phyloP scores from a whole-genome alignment of 2,113 vertebrate species.

The Eubucco bourcierii region DNA sequence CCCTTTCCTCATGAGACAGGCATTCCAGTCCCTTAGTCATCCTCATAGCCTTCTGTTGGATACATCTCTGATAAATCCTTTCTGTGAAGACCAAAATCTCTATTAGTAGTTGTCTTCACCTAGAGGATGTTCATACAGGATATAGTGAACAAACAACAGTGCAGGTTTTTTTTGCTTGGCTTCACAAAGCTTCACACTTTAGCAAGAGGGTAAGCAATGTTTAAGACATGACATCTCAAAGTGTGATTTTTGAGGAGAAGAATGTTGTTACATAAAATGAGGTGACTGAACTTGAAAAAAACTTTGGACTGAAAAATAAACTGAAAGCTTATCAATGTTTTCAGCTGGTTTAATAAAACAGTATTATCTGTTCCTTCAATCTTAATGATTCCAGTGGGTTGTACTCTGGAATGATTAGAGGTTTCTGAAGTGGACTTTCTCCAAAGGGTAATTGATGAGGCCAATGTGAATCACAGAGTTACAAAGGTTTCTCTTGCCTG shows the following conservation, averaged over 20 bases:
- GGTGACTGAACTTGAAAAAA: background rate
- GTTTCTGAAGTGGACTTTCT: conserved; percentile 4
- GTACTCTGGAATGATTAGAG: background rate
- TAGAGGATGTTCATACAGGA: background rate
- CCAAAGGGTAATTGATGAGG: background rate
- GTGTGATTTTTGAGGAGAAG: background rate
- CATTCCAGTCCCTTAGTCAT: too few species aligned
- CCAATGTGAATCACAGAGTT: background rate
- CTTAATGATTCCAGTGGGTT: background rate
- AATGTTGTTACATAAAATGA: background rate
- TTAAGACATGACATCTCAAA: background rate
- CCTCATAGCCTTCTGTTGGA: too few species aligned
- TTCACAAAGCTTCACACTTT: background rate
- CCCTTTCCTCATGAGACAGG: too few species aligned
- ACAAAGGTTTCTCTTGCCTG: background rate
- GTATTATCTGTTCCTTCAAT: background rate
- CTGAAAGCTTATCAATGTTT: background rate
- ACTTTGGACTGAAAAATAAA: conserved; percentile 8
- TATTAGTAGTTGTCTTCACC: background rate
- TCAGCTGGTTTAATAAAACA: background rate
- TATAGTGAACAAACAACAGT: background rate
- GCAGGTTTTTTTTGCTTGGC: background rate
- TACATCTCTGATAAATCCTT: background rate
- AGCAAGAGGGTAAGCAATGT: background rate
- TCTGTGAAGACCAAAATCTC: background rate